Base-by-base conservation (phyloP, 2,113 vertebrate genomes). In the Callipepla squamata region DNA sequence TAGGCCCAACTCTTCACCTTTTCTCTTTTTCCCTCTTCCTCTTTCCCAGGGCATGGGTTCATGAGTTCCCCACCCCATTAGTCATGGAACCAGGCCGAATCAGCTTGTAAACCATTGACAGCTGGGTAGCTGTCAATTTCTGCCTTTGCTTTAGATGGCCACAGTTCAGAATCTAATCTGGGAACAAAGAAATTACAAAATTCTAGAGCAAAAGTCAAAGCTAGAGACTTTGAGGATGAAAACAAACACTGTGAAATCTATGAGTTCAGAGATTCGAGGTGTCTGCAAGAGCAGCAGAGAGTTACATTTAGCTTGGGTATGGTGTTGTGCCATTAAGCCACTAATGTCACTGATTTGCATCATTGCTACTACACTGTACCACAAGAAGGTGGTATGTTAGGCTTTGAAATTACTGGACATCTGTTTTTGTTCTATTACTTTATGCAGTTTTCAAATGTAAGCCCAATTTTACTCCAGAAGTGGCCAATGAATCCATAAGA, bases 261-360 rank as follows among this genome's bases (percentile, higher is more conserved):
- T 32, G 7, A 58, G 21, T 63, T 74, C 51, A 78, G 63, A 68
- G 47, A 42, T 0, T 0, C 7, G 59, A 28, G 23, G 8, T 83
- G 20, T 30, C 50, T 1, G 0, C 40, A 87, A 50, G 7, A 26
- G 48, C 15, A 63, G 34, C 75, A 79, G 0, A 61, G 1, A 6
- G 6, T 19, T n/a, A 66, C 30, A 69, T 5, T 45, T 12, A 77
- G 2, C 21, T 47, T 61, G 50, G 7, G 23, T 53, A 22, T 83
- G 40, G 28, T 67, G 80, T 21, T 77, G 47, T 67, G 28, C 17
- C 38, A 42, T 53, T 72, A 80, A 80, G 13, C 20, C 63, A 66
- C 28, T 70, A 68, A 40, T 7, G 34, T 58, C 36, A 62, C 20
- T 77, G 55, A 53, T 13, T 25, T 4, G 10, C 59, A 62, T 44